phyloP scores from a whole-genome alignment of 2,797 vertebrate genomes.

The Lerista edwardsae region DNA sequence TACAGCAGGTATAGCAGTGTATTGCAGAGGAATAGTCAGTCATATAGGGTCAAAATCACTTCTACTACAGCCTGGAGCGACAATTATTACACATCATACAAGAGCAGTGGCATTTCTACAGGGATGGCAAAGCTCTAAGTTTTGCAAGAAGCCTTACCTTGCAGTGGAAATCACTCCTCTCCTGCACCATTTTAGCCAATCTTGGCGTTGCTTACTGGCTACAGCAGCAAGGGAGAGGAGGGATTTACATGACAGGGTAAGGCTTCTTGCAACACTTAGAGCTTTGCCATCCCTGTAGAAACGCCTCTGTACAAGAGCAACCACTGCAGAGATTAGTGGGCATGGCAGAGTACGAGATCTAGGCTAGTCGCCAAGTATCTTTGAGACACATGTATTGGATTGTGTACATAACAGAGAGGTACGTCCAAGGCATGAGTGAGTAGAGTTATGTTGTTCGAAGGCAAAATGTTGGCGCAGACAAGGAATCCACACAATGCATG shows the following conservation, averaged over 20 bases:
- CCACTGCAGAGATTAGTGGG: neutral
- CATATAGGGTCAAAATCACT: neutral
- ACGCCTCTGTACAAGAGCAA: neutral
- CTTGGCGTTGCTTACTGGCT: too few relatives aligned
- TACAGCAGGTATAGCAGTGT: neutral
- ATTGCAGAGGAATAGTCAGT: slow-evolving; percentile 2
- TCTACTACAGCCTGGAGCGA: slow-evolving; percentile 17
- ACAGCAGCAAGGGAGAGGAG: too few relatives aligned
- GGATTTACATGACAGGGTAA: too few relatives aligned
- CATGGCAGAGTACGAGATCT: neutral
- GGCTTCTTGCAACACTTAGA: too few relatives aligned
- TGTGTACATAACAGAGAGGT: neutral
- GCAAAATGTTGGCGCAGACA: neutral
- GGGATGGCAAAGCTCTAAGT: too few relatives aligned
- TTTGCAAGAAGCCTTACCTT: too few relatives aligned
- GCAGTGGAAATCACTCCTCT: too few relatives aligned
- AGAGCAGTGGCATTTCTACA: too few relatives aligned
- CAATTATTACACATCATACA: slow-evolving; percentile 11
- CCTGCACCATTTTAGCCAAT: too few relatives aligned
- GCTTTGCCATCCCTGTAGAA: too few relatives aligned
- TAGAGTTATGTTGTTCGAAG: neutral
- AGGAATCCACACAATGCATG: neutral
- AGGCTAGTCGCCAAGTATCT: neutral
- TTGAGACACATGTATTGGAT: neutral
- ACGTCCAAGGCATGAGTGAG: slow-evolving; percentile 1